phyloP scores from a whole-genome alignment of 2,113 vertebrate genomes.

The Felis catus region DNA sequence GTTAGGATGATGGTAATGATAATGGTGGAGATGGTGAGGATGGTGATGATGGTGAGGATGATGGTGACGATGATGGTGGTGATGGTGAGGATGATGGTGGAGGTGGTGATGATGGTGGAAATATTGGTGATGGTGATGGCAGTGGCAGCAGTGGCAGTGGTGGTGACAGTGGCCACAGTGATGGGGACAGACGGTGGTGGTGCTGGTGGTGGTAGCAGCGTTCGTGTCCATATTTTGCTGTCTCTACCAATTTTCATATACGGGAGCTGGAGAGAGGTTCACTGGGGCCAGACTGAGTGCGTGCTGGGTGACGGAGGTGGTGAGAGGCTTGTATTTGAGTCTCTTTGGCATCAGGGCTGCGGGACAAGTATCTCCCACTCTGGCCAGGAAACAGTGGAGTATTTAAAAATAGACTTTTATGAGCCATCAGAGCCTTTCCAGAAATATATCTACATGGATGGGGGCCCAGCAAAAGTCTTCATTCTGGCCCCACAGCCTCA shows the following conservation, averaged over 20 bases:
- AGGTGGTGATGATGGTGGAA: no score
- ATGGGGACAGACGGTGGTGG: neutral
- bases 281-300: neutral
- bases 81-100: neutral
- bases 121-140: neutral
- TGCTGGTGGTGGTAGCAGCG: neutral
- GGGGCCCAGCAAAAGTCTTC: neutral
- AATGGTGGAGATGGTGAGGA: fast-evolving
- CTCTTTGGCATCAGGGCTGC: neutral
- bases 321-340: neutral
- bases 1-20: fast-evolving
- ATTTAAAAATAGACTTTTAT: slow-evolving; percentile 69
- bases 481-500: neutral
- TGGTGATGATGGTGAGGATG: neutral
- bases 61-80: fast-evolving
- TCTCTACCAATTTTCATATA: neutral
- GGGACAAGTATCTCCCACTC: neutral
- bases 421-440: slow-evolving; percentile 36
- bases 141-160: neutral
- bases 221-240: neutral
- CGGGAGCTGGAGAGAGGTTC: neutral
- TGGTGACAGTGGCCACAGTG: neutral
- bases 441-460: neutral
- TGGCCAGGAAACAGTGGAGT: neutral
- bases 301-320: neutral